Base-by-base conservation (phyloP, 2,113 vertebrate genomes). In the Corythoichthys intestinalis region DNA sequence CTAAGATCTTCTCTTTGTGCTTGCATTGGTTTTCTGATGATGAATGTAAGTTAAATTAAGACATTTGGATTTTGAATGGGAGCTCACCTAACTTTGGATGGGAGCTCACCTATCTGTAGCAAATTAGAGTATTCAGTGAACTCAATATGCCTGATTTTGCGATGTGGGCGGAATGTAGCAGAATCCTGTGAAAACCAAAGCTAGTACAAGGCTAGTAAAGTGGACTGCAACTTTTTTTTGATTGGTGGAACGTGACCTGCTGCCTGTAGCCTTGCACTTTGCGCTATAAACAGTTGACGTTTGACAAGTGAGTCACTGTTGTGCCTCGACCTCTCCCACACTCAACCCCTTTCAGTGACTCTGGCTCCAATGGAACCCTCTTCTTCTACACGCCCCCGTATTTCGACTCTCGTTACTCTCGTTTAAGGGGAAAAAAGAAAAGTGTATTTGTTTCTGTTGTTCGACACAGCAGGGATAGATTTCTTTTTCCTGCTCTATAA, bases 261-360 rank as follows among this genome's bases (percentile, higher is more conserved):
- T 13, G 5, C n/a, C 41, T 46, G 41, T 11, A 28, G 11, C 20
- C 61, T 41, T 54, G 20, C 17, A 7, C 4, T 44, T 61, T 61
- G 38, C 4, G 15, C 60, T 63, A 11, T n/a, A 47, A 57, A 47
- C 41, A 3, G n/a, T 63, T 63, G n/a, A 62, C n/a, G 60, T 63
- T 46, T 47, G 61, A 63, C 12, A 41, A 63, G 44, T 63, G 44
- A 47, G n/a, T 63, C 61, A 63, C 20, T 13, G 44, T 28, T 63
- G 20, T 34, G 44, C 44, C 61, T 63, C 46, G 7, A 44, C 44
- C 41, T 48, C 44, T 47, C 44, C 61, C 44, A 35, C 44, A 10
- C 44, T 47, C 60, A 11, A 20, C 17, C 41, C 41, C 41, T 44
- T 44, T 44, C 9, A 44, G 39, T 12, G 41, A 61, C 17, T 44